Conservation (phyloP, 37 sponge, comb jelly and placozoan genomes). For the Haliclona indistincta region DNA sequence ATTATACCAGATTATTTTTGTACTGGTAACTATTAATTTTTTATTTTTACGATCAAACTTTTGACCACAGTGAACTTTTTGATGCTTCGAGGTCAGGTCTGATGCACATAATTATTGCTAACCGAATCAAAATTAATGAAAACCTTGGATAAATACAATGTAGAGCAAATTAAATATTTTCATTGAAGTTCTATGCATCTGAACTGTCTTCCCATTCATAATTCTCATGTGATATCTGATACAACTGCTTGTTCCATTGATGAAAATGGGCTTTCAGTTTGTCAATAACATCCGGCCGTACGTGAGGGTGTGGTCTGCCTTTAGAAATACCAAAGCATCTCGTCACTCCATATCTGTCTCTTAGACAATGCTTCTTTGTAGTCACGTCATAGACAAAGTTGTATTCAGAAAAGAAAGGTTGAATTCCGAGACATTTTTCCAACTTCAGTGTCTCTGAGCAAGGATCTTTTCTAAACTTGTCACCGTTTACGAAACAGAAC, state of each 20-base stretch:
- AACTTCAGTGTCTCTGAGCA: constrained; percentile 41
- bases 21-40: too few relatives aligned
- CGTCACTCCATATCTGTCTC: neutral
- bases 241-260: constrained; percentile 41
- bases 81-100: too few relatives aligned
- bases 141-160: too few relatives aligned
- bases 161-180: too few relatives aligned
- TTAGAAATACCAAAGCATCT: constrained; percentile 49
- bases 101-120: too few relatives aligned
- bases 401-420: constrained; percentile 26
- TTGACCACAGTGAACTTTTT: too few relatives aligned
- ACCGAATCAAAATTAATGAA: too few relatives aligned
- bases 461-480: constrained; percentile 61
- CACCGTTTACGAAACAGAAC: constrained; percentile 83
- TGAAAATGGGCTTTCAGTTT: constrained; percentile 41
- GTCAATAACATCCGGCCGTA: constrained; percentile 18
- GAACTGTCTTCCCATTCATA: constrained; percentile 30
- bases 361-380: constrained; percentile 71
- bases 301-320: constrained; percentile 76
- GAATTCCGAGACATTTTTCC: constrained; percentile 68
- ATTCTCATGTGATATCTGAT: constrained; percentile 6
- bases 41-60: too few relatives aligned
- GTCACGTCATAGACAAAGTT: constrained; percentile 59
- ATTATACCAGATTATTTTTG: too few relatives aligned
- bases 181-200: too few relatives aligned